Evolutionary conservation across 1,140 invertebrate species (phyloP), one percentile per base, ranked within the genome.

Genomic region (Papilio glaucus): DNA sequence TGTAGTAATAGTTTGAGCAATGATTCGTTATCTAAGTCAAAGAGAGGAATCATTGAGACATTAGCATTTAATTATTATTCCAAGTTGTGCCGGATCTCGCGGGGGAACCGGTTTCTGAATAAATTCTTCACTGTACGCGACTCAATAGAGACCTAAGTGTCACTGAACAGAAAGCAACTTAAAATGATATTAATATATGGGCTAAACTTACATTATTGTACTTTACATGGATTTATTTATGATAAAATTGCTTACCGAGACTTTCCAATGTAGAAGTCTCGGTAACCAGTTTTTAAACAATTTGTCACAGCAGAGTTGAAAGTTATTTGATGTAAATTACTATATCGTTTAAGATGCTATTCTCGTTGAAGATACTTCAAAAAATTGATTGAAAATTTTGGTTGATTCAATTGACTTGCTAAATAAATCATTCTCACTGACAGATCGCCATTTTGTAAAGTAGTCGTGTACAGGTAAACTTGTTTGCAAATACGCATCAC

Each of bases 31-130:
- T 13, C 21, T 57, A 13, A 60, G 57, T 29, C 18, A 24, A 60
- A 10, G 12, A 9, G 0, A 60, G 24, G 9, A 29, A 7, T 60
- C 29, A 37, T 62, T 38, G 29, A 37, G 18, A 29, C 21, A 37
- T 62, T 37, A 37, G n/a, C 60, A 62, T 62, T 62, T 62, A 62
- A 38, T 62, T 62, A 62, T 15, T 62, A 62, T 62, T 62, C 60
- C 60, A 37, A 62, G 29, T 29, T 18, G 33, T 37, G n/a, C 29
- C 29, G 29, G 60, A 37, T 6, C 29, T 10, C 33, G 33, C 60
- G 5, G 24, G 29, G 13, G 37, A 62, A 62, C 60, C 60, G 7
- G 60, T 62, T 62, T 37, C 29, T 62, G n/a, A 62, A 62, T 62
- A 62, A 62, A 62, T 62, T 62, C 60, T 37, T 62, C 37, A n/a